phyloP scores from a whole-genome alignment of 2,888 invertebrate species.

The Piscicola geometra region DNA sequence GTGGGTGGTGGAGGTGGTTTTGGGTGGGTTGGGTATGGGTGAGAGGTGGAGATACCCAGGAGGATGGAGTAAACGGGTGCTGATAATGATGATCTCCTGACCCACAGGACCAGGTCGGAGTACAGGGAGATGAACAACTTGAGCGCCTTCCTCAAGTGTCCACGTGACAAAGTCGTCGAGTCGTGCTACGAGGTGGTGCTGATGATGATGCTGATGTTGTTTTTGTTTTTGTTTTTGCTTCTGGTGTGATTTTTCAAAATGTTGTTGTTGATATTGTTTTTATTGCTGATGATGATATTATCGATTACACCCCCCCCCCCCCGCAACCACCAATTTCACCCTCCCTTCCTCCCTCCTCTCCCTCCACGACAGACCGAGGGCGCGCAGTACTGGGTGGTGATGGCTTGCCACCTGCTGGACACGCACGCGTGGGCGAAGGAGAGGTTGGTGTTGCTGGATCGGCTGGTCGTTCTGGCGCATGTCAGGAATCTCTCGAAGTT shows the following conservation, averaged over 20 bases:
- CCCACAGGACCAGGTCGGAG: constrained; percentile 56
- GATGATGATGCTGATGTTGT: background rate
- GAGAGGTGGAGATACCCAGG: constrained; percentile 5
- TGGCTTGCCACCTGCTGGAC: constrained; percentile 74
- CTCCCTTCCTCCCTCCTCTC: background rate
- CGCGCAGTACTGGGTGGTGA: constrained; percentile 78
- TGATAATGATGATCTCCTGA: constrained; percentile 5
- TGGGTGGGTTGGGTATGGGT: no score
- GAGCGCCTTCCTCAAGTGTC: constrained; percentile 66
- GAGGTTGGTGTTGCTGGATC: constrained; percentile 67
- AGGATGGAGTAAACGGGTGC: background rate
- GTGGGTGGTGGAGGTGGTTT: background rate
- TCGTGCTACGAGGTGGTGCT: constrained; percentile 68
- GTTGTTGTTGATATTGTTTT: no score
- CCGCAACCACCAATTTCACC: background rate
- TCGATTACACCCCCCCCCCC: no score
- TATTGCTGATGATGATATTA: no score
- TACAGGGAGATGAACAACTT: constrained; percentile 73
- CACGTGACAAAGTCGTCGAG: constrained; percentile 63
- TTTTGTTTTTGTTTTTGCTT: background rate
- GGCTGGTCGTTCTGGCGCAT: constrained; percentile 74
- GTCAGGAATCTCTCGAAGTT: constrained; percentile 66
- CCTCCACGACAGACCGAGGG: constrained; percentile 67
- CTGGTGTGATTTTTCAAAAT: no score
- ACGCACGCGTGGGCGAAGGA: constrained; percentile 71